Evolutionary conservation across 2,888 invertebrate species (phyloP), one percentile per base, ranked within the genome.

Genomic region (Thereva unica): DNA sequence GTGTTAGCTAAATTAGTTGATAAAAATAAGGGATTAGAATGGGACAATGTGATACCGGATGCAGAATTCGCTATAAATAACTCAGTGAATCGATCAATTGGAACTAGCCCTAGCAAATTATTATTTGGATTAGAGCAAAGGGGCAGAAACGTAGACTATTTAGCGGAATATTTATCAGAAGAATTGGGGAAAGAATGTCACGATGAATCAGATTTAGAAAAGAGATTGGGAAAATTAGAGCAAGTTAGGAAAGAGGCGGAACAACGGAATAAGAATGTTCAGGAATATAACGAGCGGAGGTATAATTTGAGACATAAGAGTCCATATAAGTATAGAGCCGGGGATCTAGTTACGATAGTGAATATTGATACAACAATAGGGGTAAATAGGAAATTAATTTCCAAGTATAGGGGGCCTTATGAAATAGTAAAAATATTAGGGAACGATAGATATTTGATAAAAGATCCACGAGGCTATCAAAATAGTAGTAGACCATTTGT

Each of bases 41-140:
- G 70, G 69, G 44, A 67, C n/a, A 67, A 64, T 35, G 10, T 61
- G n/a, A 38, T 75, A 23, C n/a, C 38, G 23, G 57, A 71, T 5
- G 71, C 68, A 7, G 73, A 75, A 68, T 73, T 69, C 66, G 69
- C 70, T 0, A 61, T 74, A 6, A 74, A 74, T 63, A 74, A 74
- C 59, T 74, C 73, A 0, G 53, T 75, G 8, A 69, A 70, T 49
- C 71, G 73, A 45, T 65, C 72, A 10, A 71, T 74, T 9, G 70
- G 72, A 3, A 70, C 74, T 54, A 72, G 73, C 1, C 73, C 75
- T 0, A 71, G 72, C 68, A 71, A 63, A 47, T 53, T 74, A 34
- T 61, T 76, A 38, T 75, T 73, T 53, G 75, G 75, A 1, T 56
- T 73, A 6, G 49, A 71, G 59, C 75, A 76, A 54, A 68, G 68